A percentile compares a stretch with the other conserved stretches of the same genome.
These are phyloP conservation scores for Acestrorhynchus altus DNA, from an alignment of 2,797 vertebrate genomes.

Conservation along the genomic window DNA sequence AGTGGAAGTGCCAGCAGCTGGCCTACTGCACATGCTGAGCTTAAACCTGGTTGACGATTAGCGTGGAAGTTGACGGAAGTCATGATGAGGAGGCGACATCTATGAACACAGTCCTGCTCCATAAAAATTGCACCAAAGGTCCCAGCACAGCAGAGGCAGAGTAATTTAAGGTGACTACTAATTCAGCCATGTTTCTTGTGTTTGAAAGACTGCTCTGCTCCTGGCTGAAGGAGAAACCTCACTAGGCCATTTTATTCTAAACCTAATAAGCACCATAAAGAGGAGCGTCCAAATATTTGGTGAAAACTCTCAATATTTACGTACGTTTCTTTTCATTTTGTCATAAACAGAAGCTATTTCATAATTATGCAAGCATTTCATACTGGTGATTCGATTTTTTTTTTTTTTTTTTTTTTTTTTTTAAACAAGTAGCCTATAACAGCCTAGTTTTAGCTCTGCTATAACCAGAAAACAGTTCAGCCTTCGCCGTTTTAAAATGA, in stretches of 20 bases:
- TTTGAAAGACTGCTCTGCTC: constrained; percentile 16
- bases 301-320: constrained; percentile 20
- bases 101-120: constrained; percentile 42
- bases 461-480: constrained; percentile 58
- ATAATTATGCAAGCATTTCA: constrained; percentile 23
- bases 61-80: constrained; percentile 49
- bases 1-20: constrained; percentile 9
- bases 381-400: too few relatives aligned
- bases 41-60: constrained; percentile 41
- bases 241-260: constrained; percentile 23
- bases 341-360: constrained; percentile 14
- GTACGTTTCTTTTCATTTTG: neutral
- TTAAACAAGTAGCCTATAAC: neutral
- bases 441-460: constrained; percentile 37
- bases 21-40: constrained; percentile 53
- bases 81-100: constrained; percentile 23
- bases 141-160: constrained; percentile 39
- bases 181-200: constrained; percentile 7
- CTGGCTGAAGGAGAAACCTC: constrained; percentile 24
- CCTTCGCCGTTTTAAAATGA: constrained; percentile 42
- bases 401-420: neutral
- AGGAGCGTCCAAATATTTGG: constrained; percentile 41
- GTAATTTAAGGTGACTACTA: constrained; percentile 15
- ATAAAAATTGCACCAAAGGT: constrained; percentile 53
- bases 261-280: constrained; percentile 56